Conservation (phyloP, 2,113 vertebrate genomes). For the Odontophorus gujanensis region DNA sequence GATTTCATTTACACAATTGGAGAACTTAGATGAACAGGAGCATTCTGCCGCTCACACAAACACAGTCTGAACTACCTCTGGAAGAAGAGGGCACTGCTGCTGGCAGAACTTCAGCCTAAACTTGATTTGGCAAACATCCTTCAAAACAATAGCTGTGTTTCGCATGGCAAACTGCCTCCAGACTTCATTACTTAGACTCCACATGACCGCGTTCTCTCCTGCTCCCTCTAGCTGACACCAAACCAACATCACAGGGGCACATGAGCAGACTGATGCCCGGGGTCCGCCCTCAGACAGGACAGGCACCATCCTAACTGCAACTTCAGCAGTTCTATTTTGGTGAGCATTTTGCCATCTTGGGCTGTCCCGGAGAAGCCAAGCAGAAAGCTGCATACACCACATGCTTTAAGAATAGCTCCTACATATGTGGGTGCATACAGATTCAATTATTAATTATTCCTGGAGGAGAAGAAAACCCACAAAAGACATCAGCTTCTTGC, state of each 20-base stretch:
- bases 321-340: neutral
- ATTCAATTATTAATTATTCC: neutral
- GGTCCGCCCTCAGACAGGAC: neutral
- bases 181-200: neutral
- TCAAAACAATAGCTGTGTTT: neutral
- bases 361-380: neutral
- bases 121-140: neutral
- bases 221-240: neutral
- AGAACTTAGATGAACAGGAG: neutral
- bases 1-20: too few species aligned
- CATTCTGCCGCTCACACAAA: neutral
- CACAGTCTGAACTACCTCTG: neutral
- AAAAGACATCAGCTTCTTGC: neutral
- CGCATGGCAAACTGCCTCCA: neutral
- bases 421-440: accelerated
- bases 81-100: neutral
- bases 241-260: accelerated
- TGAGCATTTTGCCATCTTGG: neutral
- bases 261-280: neutral
- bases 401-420: neutral
- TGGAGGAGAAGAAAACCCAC: neutral
- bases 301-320: neutral
- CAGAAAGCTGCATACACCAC: neutral
- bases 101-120: neutral
- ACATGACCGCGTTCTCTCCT: accelerated